These are phyloP conservation scores for Allygus modestus DNA, from an alignment of 2,888 invertebrate species.

Conservation along the genomic window DNA sequence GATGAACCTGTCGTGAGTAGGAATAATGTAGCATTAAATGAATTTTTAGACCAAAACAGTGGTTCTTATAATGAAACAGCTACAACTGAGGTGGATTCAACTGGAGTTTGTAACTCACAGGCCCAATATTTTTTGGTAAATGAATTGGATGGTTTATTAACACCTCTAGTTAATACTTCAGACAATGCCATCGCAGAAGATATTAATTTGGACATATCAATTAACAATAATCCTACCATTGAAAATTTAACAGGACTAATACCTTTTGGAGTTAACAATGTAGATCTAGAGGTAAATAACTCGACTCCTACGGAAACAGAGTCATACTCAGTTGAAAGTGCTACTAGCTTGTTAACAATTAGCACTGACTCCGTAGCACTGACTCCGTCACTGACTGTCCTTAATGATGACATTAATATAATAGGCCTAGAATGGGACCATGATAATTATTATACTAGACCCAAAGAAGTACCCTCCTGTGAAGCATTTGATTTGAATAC, in stretches of 20 bases:
- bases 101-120: slow-evolving; percentile 5
- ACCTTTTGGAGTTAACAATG: slow-evolving; percentile 3
- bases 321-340: no score
- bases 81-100: neutral
- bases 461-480: no score
- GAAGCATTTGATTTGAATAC: no score
- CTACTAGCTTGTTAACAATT: no score
- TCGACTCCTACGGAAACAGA: slow-evolving; percentile 12
- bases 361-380: no score
- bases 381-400: no score
- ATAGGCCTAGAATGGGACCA: no score
- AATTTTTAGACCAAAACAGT: slow-evolving; percentile 19
- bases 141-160: slow-evolving; percentile 16
- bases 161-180: slow-evolving; percentile 40
- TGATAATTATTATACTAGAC: no score
- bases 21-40: neutral
- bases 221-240: slow-evolving; percentile 13
- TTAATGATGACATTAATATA: no score
- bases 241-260: slow-evolving; percentile 14
- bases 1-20: neutral
- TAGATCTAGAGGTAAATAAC: slow-evolving; percentile 17
- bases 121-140: slow-evolving; percentile 33
- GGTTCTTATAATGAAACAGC: neutral
- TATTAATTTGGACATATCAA: slow-evolving; percentile 31
- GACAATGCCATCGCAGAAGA: slow-evolving; percentile 4